Evolutionary conservation across 2,113 vertebrate species (phyloP), one percentile per base, ranked within the genome.

Genomic region (Buteo buteo): DNA sequence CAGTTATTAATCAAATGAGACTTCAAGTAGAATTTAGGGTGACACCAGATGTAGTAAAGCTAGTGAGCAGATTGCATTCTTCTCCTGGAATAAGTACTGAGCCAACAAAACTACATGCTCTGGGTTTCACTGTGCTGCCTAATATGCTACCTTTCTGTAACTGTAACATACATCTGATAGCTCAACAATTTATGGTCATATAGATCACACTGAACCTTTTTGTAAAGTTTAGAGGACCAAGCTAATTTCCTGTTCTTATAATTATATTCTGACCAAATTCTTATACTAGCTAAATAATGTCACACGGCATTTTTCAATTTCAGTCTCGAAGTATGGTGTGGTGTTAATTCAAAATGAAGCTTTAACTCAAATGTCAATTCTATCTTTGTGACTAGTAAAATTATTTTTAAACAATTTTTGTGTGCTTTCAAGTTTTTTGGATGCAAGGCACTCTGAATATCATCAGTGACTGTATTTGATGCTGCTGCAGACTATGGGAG

Each of bases 281-380:
- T 82, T 47, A 38, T 28, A 69, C 12, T 3, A 73, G 25, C 50
- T 62, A 65, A 79, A 91, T 76, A 42, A 47, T 65, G 80, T 58
- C 77, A 34, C 11, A 0, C 2, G 10, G 18, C 32, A 11, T 66
- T 85, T 92, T 54, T 88, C 54, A 57, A 19, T 81, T 74, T 26
- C 17, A 14, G 7, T 77, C 86, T 82, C 42, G 9, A 85, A 93
- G 36, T 42, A 21, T 0, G 1, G 22, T 22, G 16, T 0, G 1
- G 22, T 29, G 25, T 50, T 82, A 91, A 59, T 47, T 85, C 62
- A 66, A 55, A 90, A 50, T 0, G 45, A 87, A 92, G 47, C 73
- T 92, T 93, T 70, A 93, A 55, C 58, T 94, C 83, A 97, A 91
- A 89, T 77, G 94, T 85, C 88, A 91, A 6, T 42, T 90, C 78